Percentiles rank a stretch among this genome's conserved stretches.
phyloP scores from a whole-genome alignment of 2,888 invertebrate genomes.

The Apeira syringaria region DNA sequence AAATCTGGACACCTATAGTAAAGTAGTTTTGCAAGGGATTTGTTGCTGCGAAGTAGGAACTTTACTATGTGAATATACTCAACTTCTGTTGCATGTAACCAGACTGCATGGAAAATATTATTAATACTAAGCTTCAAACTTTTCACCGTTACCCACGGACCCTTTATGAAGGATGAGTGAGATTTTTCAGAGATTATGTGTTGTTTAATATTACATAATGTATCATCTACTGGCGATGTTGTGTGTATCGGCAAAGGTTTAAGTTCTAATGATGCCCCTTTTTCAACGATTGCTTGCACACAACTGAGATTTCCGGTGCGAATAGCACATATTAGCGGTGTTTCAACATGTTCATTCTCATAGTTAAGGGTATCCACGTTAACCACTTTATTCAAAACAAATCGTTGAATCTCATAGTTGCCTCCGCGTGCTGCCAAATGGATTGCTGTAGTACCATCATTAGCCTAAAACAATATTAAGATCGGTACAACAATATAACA shows the following conservation, averaged over 20 bases:
- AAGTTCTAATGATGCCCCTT: constrained; percentile 50
- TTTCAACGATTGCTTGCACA: constrained; percentile 58
- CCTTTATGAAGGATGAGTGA: too few species aligned
- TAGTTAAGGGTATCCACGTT: constrained; percentile 38
- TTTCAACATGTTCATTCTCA: constrained; percentile 58
- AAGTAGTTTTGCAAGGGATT: constrained; percentile 19
- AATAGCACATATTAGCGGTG: constrained; percentile 67
- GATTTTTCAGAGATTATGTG: too few species aligned
- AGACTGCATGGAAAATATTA: constrained; percentile 16
- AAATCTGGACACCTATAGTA: constrained; percentile 4
- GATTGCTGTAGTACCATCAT: constrained; percentile 46
- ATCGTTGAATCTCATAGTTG: constrained; percentile 63
- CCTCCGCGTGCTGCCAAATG: constrained; percentile 72
- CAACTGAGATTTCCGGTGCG: constrained; percentile 52
- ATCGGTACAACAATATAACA: too few species aligned
- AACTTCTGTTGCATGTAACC: constrained; percentile 42
- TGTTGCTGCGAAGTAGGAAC: constrained; percentile 65
- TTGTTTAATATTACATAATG: background rate
- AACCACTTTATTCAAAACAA: constrained; percentile 44
- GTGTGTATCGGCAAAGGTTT: background rate
- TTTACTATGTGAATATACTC: constrained; percentile 75
- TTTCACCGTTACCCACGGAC: background rate
- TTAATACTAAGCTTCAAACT: background rate
- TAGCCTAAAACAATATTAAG: constrained; percentile 22
- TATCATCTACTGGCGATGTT: background rate